Percentiles rank a stretch among this genome's conserved stretches.
Conservation (phyloP, 92 coral and sea anemone genomes). For the Ricordea florida region DNA sequence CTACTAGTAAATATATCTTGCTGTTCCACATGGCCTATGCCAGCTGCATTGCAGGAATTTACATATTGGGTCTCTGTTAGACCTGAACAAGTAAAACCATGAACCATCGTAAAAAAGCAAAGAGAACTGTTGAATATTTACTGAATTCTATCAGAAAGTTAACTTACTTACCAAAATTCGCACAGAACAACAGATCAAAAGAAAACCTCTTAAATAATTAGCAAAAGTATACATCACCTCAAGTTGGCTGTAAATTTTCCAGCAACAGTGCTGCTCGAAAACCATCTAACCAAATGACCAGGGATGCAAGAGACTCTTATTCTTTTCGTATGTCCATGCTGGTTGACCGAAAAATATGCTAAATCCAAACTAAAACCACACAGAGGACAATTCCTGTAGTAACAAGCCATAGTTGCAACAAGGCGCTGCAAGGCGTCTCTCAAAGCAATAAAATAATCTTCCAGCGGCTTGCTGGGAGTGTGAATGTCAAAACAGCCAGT, state of each 20-base stretch:
- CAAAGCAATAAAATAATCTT: conserved; percentile 7
- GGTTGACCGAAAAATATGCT: background rate
- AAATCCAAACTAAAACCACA: conserved; percentile 2
- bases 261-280: conserved; percentile 1
- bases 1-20: conserved; percentile 14
- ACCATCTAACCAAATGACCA: conserved; percentile 2
- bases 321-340: conserved; percentile 10
- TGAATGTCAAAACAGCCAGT: conserved; percentile 29
- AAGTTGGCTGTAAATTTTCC: conserved; percentile 26
- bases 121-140: background rate
- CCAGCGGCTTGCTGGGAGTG: background rate
- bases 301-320: conserved; percentile 15
- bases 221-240: conserved; percentile 10
- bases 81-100: conserved; percentile 31
- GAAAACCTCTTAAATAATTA: background rate
- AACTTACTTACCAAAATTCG: background rate
- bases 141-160: background rate
- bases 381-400: conserved; percentile 25
- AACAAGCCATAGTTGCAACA: background rate
- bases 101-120: conserved; percentile 8
- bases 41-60: conserved; percentile 2
- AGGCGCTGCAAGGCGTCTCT: conserved; percentile 9
- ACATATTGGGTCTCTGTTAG: conserved; percentile 41
- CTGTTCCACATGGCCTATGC: conserved; percentile 31
- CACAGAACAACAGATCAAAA: background rate